These are phyloP conservation scores for Trididemnum nubilum DNA, from an alignment of 23 tunicate species.

Conservation along the genomic window DNA sequence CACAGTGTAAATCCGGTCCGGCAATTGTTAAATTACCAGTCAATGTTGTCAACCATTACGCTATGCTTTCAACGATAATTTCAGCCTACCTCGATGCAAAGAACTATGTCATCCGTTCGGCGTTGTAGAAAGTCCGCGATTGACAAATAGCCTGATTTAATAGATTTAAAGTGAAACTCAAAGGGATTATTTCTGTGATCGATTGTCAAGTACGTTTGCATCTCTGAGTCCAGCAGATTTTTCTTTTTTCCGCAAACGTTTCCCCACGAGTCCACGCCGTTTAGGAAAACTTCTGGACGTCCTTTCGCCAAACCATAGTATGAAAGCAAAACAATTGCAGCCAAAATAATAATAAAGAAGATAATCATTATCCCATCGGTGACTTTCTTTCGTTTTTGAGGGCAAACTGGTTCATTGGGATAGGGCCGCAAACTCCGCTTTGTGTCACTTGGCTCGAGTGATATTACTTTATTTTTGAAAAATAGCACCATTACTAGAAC, in stretches of 20 bases:
- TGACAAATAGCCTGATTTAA: not conserved
- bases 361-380: not conserved
- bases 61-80: too few species aligned
- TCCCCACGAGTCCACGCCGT: conserved; percentile 21
- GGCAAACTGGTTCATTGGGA: not conserved
- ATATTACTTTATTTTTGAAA: too few species aligned
- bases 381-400: not conserved
- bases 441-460: too few species aligned
- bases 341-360: not conserved
- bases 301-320: not conserved
- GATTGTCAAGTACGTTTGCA: too few species aligned
- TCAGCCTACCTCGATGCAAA: not conserved
- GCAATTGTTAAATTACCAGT: too few species aligned
- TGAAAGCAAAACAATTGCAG: not conserved
- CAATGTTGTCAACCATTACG: too few species aligned
- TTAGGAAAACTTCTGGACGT: not conserved
- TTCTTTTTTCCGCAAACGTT: conserved; percentile 27
- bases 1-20: too few species aligned
- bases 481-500: too few species aligned
- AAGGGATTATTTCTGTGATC: not conserved
- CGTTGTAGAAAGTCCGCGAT: not conserved
- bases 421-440: too few species aligned
- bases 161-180: not conserved
- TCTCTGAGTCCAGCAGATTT: not conserved
- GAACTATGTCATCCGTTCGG: not conserved